These are phyloP conservation scores for Acropternis orthonyx DNA, from an alignment of 2,797 vertebrate species.

Conservation along the genomic window DNA sequence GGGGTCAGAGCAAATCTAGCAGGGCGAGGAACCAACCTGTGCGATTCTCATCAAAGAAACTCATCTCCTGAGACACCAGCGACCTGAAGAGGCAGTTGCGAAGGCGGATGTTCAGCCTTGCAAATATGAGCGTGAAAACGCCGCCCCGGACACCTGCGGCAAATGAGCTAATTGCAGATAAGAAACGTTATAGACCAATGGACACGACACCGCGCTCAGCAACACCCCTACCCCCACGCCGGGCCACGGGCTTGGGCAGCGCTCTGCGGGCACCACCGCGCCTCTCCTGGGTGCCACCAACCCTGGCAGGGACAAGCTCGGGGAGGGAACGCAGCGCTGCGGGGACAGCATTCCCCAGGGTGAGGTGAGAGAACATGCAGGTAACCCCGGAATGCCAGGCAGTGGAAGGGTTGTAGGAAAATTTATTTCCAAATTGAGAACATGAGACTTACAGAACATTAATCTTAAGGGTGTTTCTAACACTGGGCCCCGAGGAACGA, in stretches of 20 bases:
- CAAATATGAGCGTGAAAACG: conserved; percentile 89
- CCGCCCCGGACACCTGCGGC: conserved; percentile 91
- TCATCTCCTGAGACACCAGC: conserved; percentile 91
- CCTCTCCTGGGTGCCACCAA: neutral
- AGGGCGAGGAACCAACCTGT: conserved; percentile 82
- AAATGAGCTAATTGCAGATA: conserved; percentile 87
- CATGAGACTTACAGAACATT: neutral
- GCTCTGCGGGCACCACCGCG: neutral
- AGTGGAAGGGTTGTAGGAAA: neutral
- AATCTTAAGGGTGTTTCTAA: neutral
- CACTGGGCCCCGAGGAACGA: neutral
- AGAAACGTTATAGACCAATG: conserved; percentile 75
- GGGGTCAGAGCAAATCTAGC: neutral
- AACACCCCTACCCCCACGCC: neutral
- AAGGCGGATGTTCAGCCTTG: conserved; percentile 90
- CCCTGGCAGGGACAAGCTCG: rapidly evolving
- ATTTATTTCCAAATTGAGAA: neutral
- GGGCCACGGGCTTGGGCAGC: neutral
- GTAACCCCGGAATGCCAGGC: neutral
- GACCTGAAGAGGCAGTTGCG: conserved; percentile 91
- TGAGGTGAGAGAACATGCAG: neutral
- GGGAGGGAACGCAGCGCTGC: rapidly evolving
- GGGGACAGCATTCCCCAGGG: neutral
- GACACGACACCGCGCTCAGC: conserved; percentile 46
- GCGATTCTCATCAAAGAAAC: conserved; percentile 93